A percentile compares a stretch with the other conserved stretches of the same genome.
phyloP scores from a whole-genome alignment of 1,140 invertebrate species.

The Helicoverpa armigera region DNA sequence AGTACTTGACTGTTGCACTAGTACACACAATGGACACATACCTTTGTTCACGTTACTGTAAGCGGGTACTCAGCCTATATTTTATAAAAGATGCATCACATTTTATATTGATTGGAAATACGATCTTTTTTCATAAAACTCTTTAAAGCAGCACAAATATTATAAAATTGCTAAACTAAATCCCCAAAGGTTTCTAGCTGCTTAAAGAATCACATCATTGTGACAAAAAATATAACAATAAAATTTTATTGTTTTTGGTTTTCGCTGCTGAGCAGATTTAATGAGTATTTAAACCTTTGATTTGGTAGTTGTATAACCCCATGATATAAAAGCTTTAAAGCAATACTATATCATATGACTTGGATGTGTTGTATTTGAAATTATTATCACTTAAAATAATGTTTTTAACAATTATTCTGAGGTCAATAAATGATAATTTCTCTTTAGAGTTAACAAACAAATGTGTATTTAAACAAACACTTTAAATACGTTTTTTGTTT shows the following conservation, averaged over 20 bases:
- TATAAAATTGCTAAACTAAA: too few species aligned
- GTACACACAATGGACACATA: conserved; percentile 3
- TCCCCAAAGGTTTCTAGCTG: too few species aligned
- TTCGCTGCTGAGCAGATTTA: conserved; percentile 30
- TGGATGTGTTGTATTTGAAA: conserved; percentile 25
- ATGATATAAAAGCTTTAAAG: conserved; percentile 46
- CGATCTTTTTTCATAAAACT: conserved; percentile 10
- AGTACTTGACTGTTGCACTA: conserved; percentile 37
- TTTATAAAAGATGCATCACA: conserved; percentile 40
- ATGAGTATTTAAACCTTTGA: conserved; percentile 2
- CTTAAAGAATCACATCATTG: neutral
- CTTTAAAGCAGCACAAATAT: neutral
- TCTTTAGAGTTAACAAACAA: conserved; percentile 34
- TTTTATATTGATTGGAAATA: conserved; percentile 22
- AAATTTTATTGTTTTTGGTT: conserved; percentile 7
- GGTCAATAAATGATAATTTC: conserved; percentile 31
- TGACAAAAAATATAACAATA: neutral
- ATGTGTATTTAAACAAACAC: conserved; percentile 4
- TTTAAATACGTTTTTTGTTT: conserved; percentile 35
- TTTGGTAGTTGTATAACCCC: conserved; percentile 35
- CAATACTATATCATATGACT: conserved; percentile 34
- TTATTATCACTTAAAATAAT: conserved; percentile 40
- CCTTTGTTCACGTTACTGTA: conserved; percentile 20
- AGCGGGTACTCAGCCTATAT: conserved; percentile 32
- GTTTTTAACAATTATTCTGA: conserved; percentile 29